Evolutionary conservation across 2,113 vertebrate genomes (phyloP).

Genomic region (Benitochromis conjunctus): DNA sequence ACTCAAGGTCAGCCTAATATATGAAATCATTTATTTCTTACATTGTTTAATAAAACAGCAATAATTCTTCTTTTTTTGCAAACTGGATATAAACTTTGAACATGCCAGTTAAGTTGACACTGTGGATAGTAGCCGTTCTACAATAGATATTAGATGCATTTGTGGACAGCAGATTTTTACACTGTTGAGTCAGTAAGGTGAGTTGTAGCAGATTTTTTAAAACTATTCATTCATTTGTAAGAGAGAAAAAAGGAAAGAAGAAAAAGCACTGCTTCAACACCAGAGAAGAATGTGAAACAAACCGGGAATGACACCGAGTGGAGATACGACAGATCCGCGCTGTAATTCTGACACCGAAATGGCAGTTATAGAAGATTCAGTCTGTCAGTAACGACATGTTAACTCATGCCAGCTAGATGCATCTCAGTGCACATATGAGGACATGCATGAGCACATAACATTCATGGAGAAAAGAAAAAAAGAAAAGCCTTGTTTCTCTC

Average conservation of each 20-base stretch:
- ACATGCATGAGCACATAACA: conserved; percentile 67
- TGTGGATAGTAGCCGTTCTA: conserved; percentile 41
- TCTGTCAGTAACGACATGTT: conserved; percentile 41
- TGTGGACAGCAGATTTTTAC: conserved; percentile 31
- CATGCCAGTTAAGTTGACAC: conserved; percentile 61
- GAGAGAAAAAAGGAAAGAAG: conserved; percentile 10
- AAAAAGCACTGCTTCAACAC: conserved; percentile 29
- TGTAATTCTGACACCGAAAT: conserved; percentile 32
- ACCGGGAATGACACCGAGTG: conserved; percentile 10
- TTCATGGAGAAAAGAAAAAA: conserved; percentile 40
- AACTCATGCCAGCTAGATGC: conserved; percentile 54
- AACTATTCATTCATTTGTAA: conserved; percentile 14
- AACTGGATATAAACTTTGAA: conserved; percentile 73
- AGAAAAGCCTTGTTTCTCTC: neutral
- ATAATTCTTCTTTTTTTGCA: conserved; percentile 66
- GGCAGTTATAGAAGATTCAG: conserved; percentile 19
- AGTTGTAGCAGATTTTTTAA: neutral
- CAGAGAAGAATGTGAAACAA: conserved; percentile 31
- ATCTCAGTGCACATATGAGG: conserved; percentile 52
- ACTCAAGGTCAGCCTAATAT: conserved; percentile 21
- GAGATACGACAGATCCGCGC: conserved; percentile 12
- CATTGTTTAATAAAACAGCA: conserved; percentile 55
- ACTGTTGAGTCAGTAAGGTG: neutral
- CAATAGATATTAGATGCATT: conserved; percentile 34
- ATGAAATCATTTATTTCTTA: conserved; percentile 68